Conservation (phyloP, 1,140 invertebrate species). For the Epicauta chinensis region DNA sequence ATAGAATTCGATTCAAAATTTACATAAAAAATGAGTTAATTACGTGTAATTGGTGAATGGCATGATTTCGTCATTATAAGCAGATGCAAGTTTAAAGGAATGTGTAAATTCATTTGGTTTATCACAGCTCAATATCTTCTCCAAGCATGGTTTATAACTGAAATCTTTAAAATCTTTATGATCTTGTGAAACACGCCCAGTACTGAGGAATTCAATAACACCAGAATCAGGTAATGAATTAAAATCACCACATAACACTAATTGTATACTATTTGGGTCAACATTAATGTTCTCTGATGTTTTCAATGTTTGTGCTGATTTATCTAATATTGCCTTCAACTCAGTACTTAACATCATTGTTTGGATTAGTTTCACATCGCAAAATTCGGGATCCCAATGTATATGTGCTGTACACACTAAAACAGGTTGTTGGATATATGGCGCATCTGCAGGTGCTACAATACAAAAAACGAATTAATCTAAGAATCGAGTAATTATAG, state of each 20-base stretch:
- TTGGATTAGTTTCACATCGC: conserved; percentile 99
- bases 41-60: conserved; percentile 98
- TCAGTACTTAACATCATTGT: conserved; percentile 99
- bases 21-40: conserved; percentile 30
- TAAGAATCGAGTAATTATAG: background rate
- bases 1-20: background rate
- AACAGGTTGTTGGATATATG: conserved; percentile 74
- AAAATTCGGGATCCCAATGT: conserved; percentile 99
- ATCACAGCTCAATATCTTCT: conserved; percentile 80
- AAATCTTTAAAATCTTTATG: conserved; percentile 97
- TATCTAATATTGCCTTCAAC: conserved; percentile 74
- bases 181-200: conserved; percentile 79
- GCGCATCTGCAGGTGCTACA: conserved; percentile 60
- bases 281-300: conserved; percentile 42
- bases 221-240: conserved; percentile 98
- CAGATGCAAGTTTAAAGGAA: conserved; percentile 89
- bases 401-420: conserved; percentile 98
- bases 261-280: conserved; percentile 78
- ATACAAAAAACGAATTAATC: conserved; percentile 3
- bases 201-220: conserved; percentile 91
- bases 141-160: conserved; percentile 85
- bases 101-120: conserved; percentile 87
- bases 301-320: conserved; percentile 57
- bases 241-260: conserved; percentile 96
- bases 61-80: conserved; percentile 93